A percentile compares a stretch with the other conserved stretches of the same genome.
Evolutionary conservation across 2,888 invertebrate genomes (phyloP).

Genomic region (Drosophila lacicola): DNA sequence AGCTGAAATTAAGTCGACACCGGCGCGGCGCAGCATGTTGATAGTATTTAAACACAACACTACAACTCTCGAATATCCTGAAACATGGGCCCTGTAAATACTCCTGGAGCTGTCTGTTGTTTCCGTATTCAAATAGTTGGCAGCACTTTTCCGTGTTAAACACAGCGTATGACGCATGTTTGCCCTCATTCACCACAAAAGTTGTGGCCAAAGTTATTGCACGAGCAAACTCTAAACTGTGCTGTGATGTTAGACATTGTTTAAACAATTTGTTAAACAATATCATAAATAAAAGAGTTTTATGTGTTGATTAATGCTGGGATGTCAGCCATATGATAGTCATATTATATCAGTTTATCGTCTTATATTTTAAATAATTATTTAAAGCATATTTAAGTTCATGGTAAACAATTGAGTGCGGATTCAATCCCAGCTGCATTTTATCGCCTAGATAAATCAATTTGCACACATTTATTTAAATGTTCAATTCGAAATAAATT

Average conservation of each 20-base stretch:
- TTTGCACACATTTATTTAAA: constrained; percentile 45
- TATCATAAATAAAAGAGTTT: constrained; percentile 47
- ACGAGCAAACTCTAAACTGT: constrained; percentile 7
- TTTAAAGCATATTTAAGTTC: constrained; percentile 3
- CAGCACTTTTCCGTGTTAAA: constrained; percentile 46
- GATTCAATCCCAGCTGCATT: constrained; percentile 30
- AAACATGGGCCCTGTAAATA: constrained; percentile 36
- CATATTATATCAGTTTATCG: too few species aligned
- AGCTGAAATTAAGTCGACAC: constrained; percentile 75
- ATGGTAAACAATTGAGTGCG: background rate
- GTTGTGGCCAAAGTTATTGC: constrained; percentile 20
- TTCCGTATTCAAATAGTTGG: constrained; percentile 44
- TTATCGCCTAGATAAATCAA: constrained; percentile 32
- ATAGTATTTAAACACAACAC: constrained; percentile 22
- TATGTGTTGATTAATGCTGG: constrained; percentile 10
- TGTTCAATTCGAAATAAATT: constrained; percentile 43
- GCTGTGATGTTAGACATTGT: constrained; percentile 31
- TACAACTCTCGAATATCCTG: constrained; percentile 17
- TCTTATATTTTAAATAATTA: background rate
- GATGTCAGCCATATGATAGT: background rate
- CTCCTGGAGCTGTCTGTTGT: constrained; percentile 10
- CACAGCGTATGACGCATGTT: constrained; percentile 47
- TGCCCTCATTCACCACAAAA: constrained; percentile 15
- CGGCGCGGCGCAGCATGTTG: constrained; percentile 31
- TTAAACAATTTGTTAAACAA: constrained; percentile 34